These are phyloP conservation scores for Nyctereutes procyonoides DNA, from an alignment of 2,113 vertebrate species.

Conservation along the genomic window DNA sequence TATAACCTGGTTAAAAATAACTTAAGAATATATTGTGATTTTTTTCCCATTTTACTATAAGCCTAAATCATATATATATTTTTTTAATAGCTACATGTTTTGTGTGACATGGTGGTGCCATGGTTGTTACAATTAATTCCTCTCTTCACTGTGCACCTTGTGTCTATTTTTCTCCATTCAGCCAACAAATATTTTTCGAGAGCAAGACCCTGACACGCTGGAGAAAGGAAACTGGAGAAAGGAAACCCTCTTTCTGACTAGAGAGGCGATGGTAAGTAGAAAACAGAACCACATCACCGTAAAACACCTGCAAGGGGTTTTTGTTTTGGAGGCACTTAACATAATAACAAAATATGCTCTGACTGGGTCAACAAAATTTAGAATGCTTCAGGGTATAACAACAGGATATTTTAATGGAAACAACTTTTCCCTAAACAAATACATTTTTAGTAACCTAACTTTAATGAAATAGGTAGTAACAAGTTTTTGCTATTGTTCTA, in stretches of 20 bases:
- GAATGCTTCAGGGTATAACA: background rate
- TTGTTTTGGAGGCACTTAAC: background rate
- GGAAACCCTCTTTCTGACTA: background rate
- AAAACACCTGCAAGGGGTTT: background rate
- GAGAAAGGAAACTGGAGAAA: background rate
- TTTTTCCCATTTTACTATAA: background rate
- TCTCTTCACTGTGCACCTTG: background rate
- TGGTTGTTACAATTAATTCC: background rate
- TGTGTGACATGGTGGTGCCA: background rate
- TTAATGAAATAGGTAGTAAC: background rate
- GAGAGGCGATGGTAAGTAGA: background rate
- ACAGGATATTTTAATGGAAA: background rate
- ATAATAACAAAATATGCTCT: background rate
- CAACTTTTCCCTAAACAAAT: background rate
- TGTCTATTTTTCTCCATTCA: background rate
- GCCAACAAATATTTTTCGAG: background rate
- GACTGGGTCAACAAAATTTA: background rate
- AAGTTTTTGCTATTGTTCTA: background rate
- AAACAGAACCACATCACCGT: background rate
- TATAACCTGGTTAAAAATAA: background rate
- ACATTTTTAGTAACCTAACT: background rate
- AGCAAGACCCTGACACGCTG: background rate
- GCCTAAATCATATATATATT: background rate
- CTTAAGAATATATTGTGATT: background rate
- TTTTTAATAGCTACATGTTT: background rate